Evolutionary conservation across 2,888 invertebrate species (phyloP), one percentile per base, ranked within the genome.

Genomic region (Xestoiulus laeticollis): DNA sequence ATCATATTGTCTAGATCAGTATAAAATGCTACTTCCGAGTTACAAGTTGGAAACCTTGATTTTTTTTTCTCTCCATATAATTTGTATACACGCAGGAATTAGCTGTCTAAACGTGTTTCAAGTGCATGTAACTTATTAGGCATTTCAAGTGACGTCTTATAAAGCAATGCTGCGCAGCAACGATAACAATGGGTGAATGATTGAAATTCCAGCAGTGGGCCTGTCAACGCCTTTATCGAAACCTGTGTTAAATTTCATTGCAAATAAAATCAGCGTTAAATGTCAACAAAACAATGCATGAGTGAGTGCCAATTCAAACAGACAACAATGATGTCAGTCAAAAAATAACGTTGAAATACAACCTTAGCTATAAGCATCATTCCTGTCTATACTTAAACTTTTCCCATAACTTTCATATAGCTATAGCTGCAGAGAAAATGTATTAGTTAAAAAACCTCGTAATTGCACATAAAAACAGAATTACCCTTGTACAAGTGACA

Each of bases 201-300:
- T 22, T 68, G 68, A 68, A 68, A 68, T 68, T 68, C 68, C 68
- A 8, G 68, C 26, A 68, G 68, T 68, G 68, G 68, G 26, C 68
- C 26, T 68, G 68, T 68, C 68, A 68, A 68, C 68, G 68, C 68
- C 26, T 68, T 68, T 68, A 68, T 68, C 68, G 68, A 68, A 68
- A 68, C 26, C 26, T 68, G 26, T 22, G 68, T 1, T 68, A 68
- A 68, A 68, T n/a, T 26, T 19, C n/a, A 68, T 26, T n/a, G 68
- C 68, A 26, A 68, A 26, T 68, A 68, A 68, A 68, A 68, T 68
- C 68, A 68, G 68, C 68, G 12, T 22, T 22, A 6, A 68, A 10
- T 68, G 26, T n/a, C 26, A 68, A 68, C 68, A 68, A 68, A 26
- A 68, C 68, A 68, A 68, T 68, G 68, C 68, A 12, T 68, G 68